Percentiles rank a stretch among this genome's conserved stretches.
Evolutionary conservation across 2,888 invertebrate genomes (phyloP).

Genomic region (Epinotia nisella): DNA sequence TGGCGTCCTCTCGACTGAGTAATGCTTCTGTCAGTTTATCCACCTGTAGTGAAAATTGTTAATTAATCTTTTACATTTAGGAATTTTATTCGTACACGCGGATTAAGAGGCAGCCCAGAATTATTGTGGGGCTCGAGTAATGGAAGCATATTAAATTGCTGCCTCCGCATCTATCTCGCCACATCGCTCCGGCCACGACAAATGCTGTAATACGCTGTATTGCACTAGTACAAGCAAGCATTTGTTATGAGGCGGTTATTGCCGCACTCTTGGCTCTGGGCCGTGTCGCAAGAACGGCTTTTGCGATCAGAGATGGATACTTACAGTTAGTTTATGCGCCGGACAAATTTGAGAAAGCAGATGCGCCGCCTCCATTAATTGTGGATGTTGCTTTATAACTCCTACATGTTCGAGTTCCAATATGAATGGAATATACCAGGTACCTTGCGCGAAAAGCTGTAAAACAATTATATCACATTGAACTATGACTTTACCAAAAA

Average conservation of each 20-base stretch:
- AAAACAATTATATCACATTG: conserved; percentile 47
- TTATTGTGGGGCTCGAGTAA: neutral
- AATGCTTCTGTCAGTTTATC: conserved; percentile 79
- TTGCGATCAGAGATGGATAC: conserved; percentile 46
- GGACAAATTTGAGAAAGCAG: conserved; percentile 92
- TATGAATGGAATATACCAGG: conserved; percentile 91
- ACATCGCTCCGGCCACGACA: neutral
- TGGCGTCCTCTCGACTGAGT: conserved; percentile 73
- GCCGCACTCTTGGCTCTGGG: no score
- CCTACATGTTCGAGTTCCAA: conserved; percentile 95
- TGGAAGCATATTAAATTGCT: no score
- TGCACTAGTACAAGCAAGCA: no score
- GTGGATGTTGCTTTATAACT: conserved; percentile 90
- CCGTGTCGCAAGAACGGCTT: neutral
- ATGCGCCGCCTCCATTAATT: conserved; percentile 93
- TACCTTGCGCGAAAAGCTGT: conserved; percentile 92
- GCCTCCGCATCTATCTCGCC: neutral
- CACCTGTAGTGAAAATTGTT: conserved; percentile 56
- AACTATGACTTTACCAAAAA: neutral
- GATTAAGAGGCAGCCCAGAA: neutral
- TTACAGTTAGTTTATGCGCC: conserved; percentile 87
- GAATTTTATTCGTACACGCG: neutral
- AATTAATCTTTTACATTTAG: neutral
- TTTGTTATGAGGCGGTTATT: no score
- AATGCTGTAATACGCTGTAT: neutral